phyloP scores from a whole-genome alignment of 2,113 vertebrate genomes.

The Stercorarius parasiticus region DNA sequence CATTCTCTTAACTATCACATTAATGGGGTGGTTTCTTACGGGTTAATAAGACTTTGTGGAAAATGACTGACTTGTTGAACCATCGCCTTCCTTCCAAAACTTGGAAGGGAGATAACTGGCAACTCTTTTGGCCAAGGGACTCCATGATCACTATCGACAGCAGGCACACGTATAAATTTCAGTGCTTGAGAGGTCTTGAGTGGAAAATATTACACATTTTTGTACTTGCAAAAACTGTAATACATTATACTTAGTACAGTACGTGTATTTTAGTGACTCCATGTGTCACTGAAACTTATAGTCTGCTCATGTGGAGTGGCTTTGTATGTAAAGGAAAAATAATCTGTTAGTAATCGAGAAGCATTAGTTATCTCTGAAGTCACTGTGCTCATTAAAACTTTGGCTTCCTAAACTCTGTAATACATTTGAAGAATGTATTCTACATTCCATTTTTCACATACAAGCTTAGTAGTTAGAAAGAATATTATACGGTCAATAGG shows the following conservation, averaged over 20 bases:
- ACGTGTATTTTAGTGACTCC: neutral
- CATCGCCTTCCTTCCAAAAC: neutral
- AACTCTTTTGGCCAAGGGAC: neutral
- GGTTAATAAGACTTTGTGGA: neutral
- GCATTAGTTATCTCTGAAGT: slow-evolving; percentile 22
- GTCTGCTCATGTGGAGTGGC: neutral
- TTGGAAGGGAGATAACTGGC: neutral
- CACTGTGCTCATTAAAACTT: slow-evolving; percentile 23
- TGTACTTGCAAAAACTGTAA: neutral
- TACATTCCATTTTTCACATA: neutral
- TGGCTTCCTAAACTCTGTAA: neutral
- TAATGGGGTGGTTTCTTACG: rapidly evolving
- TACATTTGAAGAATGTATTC: neutral
- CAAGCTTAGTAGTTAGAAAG: neutral
- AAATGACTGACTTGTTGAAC: neutral
- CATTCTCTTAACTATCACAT: neutral
- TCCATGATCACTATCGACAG: neutral
- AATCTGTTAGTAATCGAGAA: neutral
- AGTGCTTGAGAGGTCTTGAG: neutral
- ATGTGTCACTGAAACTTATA: neutral
- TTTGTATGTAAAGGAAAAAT: slow-evolving; percentile 19
- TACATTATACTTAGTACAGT: neutral
- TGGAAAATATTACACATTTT: slow-evolving; percentile 27
- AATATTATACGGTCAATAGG: neutral
- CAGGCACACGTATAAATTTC: neutral